Percentiles rank a stretch among this genome's conserved stretches.
These are phyloP conservation scores for Lycodopsis pacificus DNA, from an alignment of 2,797 vertebrate species.

Conservation along the genomic window DNA sequence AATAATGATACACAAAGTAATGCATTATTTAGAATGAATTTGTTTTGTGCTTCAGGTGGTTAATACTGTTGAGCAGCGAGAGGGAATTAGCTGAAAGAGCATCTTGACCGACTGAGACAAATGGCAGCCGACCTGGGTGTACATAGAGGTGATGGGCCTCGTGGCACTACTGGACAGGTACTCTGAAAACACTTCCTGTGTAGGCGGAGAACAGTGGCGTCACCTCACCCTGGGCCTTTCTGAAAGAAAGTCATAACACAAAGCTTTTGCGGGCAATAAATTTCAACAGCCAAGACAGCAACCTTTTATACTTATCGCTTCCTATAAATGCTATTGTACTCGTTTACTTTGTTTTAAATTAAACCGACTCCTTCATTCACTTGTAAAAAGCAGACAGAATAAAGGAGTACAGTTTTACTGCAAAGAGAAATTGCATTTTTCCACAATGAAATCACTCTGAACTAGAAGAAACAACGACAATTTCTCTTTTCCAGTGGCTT, in stretches of 20 bases:
- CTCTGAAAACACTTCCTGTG: slow-evolving; percentile 70
- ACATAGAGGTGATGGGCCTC: slow-evolving; percentile 68
- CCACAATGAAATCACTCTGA: slow-evolving; percentile 34
- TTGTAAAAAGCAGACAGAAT: neutral
- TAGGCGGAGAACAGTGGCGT: slow-evolving; percentile 14
- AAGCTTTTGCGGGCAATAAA: slow-evolving; percentile 35
- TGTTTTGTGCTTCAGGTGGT: slow-evolving; percentile 35
- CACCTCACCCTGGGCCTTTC: slow-evolving; percentile 16
- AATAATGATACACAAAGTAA: neutral
- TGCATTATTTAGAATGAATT: neutral
- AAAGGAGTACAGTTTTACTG: neutral
- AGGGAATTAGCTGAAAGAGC: slow-evolving; percentile 57
- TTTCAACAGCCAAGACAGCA: slow-evolving; percentile 1
- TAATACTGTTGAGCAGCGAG: slow-evolving; percentile 36
- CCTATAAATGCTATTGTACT: slow-evolving; percentile 2
- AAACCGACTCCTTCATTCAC: slow-evolving; percentile 4
- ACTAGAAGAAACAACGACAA: slow-evolving; percentile 35
- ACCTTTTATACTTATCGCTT: neutral
- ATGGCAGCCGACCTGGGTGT: slow-evolving; percentile 62
- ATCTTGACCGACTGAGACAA: slow-evolving; percentile 72
- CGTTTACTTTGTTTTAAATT: slow-evolving; percentile 22
- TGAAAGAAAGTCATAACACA: slow-evolving; percentile 18
- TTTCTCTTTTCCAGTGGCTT: slow-evolving; percentile 60
- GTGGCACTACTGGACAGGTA: slow-evolving; percentile 68
- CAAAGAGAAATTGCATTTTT: slow-evolving; percentile 26